These are phyloP conservation scores for Pachypsylla venusta DNA, from an alignment of 1,140 invertebrate genomes.

Conservation along the genomic window DNA sequence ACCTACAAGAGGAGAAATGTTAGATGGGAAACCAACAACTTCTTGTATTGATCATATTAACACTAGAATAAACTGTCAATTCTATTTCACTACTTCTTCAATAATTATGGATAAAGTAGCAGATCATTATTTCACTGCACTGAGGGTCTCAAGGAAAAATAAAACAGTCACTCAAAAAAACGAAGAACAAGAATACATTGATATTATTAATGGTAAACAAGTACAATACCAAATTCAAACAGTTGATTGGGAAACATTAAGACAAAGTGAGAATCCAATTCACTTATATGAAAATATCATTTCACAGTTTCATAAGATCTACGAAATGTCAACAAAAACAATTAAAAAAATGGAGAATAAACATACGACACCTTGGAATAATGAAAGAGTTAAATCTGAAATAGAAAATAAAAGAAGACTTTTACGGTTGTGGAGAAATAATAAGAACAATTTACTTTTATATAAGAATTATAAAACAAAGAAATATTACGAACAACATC, in stretches of 20 bases:
- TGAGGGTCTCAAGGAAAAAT: background rate
- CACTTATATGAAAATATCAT: background rate
- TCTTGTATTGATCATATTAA: constrained; percentile 4
- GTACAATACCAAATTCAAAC: background rate
- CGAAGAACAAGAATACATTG: background rate
- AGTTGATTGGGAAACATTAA: background rate
- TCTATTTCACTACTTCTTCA: background rate
- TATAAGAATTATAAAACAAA: background rate
- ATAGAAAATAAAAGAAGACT: background rate
- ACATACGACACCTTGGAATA: background rate
- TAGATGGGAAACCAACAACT: background rate
- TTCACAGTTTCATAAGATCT: background rate
- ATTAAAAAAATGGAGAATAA: background rate
- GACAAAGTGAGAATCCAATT: background rate
- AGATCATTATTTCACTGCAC: constrained; percentile 1
- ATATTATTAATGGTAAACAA: background rate
- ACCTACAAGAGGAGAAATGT: constrained; percentile 1
- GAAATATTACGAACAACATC: background rate
- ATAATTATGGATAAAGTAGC: background rate
- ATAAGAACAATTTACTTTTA: background rate
- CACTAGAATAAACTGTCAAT: background rate
- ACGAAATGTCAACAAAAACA: background rate
- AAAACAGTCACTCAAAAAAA: background rate
- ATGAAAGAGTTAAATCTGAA: background rate
- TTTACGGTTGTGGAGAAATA: background rate